Conservation (phyloP, 2,888 invertebrate genomes). For the Drosophila pseudotakahashii region DNA sequence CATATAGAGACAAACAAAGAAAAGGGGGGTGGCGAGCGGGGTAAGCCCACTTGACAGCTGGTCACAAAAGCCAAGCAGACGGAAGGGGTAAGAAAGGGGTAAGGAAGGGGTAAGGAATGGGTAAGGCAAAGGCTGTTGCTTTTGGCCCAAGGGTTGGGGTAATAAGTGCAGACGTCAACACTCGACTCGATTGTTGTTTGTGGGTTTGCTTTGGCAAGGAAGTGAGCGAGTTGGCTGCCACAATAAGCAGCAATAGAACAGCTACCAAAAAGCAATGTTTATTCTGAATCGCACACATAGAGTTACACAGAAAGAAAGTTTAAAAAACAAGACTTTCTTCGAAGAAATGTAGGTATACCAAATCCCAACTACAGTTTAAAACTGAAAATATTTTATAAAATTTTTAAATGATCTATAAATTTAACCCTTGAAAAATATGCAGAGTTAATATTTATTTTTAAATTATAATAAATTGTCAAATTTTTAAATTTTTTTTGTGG, state of each 20-base stretch:
- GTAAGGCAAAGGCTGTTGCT: no score
- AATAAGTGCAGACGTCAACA: constrained; percentile 74
- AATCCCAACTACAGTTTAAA: no score
- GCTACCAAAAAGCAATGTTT: constrained; percentile 74
- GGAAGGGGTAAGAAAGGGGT: constrained; percentile 4
- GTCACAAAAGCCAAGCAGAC: constrained; percentile 62
- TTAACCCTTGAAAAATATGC: no score
- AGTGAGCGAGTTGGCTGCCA: constrained; percentile 38
- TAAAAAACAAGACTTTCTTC: no score
- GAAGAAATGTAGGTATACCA: background rate
- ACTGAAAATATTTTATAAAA: no score
- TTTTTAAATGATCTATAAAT: no score
- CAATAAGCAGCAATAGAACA: constrained; percentile 61
- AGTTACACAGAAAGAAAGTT: constrained; percentile 11
- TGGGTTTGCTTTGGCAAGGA: constrained; percentile 32
- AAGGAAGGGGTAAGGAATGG: background rate
- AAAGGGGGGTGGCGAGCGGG: constrained; percentile 1
- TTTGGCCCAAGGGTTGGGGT: constrained; percentile 2
- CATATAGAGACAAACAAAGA: constrained; percentile 49
- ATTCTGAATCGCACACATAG: constrained; percentile 68
- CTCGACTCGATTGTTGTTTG: constrained; percentile 29
- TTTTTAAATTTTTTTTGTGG: no score
- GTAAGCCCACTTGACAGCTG: constrained; percentile 67
- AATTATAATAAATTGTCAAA: no score
- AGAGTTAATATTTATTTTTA: no score